Conservation (phyloP, 2,888 invertebrate genomes). For the Anoncus sp. region DNA sequence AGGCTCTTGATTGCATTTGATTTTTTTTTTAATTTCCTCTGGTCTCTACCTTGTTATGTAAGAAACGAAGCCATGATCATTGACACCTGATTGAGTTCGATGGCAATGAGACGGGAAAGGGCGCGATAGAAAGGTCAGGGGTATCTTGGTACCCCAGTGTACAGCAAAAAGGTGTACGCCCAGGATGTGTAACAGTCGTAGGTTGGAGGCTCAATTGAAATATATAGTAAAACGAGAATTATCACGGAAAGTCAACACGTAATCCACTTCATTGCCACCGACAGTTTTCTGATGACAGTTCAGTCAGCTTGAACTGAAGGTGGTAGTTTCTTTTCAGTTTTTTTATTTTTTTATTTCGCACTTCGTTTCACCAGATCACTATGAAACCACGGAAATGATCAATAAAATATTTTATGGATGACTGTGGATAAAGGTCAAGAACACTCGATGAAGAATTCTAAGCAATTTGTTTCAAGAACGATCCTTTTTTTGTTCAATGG, state of each 20-base stretch:
- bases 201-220: background rate
- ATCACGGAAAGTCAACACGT: background rate
- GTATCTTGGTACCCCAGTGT: no score
- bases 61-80: no score
- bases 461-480: background rate
- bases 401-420: conserved; percentile 16
- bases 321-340: conserved; percentile 5
- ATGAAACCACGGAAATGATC: conserved; percentile 6
- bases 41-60: no score
- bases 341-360: background rate
- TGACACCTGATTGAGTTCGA: no score
- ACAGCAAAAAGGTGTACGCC: no score
- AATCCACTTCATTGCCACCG: conserved; percentile 10
- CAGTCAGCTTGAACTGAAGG: conserved; percentile 1
- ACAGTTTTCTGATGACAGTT: conserved; percentile 1
- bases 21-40: no score
- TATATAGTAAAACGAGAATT: background rate
- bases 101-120: no score
- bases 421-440: conserved; percentile 21
- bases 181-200: no score
- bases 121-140: no score
- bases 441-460: background rate
- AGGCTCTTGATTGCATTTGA: no score
- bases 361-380: background rate
- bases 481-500: conserved; percentile 1